phyloP scores from a whole-genome alignment of 2,888 invertebrate genomes.

The Luperina testacea region DNA sequence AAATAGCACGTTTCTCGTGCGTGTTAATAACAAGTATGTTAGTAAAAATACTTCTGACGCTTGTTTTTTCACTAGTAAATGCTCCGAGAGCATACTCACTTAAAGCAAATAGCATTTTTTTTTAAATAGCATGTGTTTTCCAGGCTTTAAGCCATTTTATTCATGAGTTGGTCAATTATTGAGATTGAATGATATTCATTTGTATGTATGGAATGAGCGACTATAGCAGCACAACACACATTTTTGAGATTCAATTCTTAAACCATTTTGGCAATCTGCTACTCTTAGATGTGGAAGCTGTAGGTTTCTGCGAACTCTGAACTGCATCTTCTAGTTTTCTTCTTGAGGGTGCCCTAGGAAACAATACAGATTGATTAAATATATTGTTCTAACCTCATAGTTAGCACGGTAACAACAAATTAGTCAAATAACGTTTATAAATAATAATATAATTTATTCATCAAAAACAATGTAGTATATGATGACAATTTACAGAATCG shows the following conservation, averaged over 20 bases:
- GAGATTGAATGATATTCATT: slow-evolving; percentile 19
- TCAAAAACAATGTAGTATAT: too few relatives aligned
- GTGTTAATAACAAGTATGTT: neutral
- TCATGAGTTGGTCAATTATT: neutral
- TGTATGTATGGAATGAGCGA: slow-evolving; percentile 13
- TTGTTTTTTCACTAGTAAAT: neutral
- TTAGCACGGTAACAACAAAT: neutral
- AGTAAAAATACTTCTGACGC: neutral
- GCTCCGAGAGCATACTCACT: neutral
- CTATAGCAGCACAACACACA: neutral
- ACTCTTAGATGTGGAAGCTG: slow-evolving; percentile 78
- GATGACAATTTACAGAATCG: too few relatives aligned
- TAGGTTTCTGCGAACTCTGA: slow-evolving; percentile 65
- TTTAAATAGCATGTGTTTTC: slow-evolving; percentile 1
- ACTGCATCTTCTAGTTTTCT: slow-evolving; percentile 75
- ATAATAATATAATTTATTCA: too few relatives aligned
- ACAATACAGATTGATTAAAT: slow-evolving; percentile 34
- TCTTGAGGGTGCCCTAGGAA: slow-evolving; percentile 82
- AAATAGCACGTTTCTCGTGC: neutral
- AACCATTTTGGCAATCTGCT: slow-evolving; percentile 88
- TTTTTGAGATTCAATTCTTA: slow-evolving; percentile 73
- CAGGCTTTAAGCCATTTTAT: slow-evolving; percentile 3
- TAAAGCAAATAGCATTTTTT: neutral
- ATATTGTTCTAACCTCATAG: neutral
- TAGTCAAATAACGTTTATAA: neutral